Percentiles rank a stretch among this genome's conserved stretches.
phyloP scores from a whole-genome alignment of 1,140 invertebrate species.

The Drosophila bocqueti region DNA sequence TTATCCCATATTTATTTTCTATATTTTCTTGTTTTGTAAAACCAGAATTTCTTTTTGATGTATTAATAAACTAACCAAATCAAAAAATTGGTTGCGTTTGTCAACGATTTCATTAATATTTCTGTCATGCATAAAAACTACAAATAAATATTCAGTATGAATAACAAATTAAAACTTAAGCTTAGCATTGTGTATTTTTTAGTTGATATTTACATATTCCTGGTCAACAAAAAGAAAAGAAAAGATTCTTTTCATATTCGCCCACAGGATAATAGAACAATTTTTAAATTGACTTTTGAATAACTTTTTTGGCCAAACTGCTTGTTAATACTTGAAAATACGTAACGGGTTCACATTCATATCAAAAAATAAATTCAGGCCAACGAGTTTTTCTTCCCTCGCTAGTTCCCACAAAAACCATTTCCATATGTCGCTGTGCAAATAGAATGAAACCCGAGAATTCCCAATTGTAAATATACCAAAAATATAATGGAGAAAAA shows the following conservation, averaged over 20 bases:
- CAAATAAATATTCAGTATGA: not conserved
- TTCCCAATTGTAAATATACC: constrained; percentile 9
- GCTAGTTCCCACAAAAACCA: not conserved
- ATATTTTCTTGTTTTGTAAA: not conserved
- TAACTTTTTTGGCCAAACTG: not conserved
- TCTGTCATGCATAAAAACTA: not conserved
- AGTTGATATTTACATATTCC: not conserved
- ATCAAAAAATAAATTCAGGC: constrained; percentile 1
- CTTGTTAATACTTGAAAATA: not conserved
- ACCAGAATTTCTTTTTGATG: too few species aligned
- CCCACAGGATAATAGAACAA: not conserved
- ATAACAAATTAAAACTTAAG: not conserved
- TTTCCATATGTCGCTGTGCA: constrained; percentile 7
- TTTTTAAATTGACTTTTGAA: not conserved
- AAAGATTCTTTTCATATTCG: not conserved
- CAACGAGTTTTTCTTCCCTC: not conserved
- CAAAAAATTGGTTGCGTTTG: not conserved
- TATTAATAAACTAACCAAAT: not conserved
- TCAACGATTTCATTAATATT: not conserved
- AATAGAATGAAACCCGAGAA: constrained; percentile 5
- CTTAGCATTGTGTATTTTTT: not conserved
- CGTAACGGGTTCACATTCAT: not conserved
- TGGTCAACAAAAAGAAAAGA: not conserved
- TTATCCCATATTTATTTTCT: not conserved
- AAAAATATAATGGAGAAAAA: not conserved